Conservation (phyloP, 2,113 vertebrate genomes). For the Pollimyrus isidori region DNA sequence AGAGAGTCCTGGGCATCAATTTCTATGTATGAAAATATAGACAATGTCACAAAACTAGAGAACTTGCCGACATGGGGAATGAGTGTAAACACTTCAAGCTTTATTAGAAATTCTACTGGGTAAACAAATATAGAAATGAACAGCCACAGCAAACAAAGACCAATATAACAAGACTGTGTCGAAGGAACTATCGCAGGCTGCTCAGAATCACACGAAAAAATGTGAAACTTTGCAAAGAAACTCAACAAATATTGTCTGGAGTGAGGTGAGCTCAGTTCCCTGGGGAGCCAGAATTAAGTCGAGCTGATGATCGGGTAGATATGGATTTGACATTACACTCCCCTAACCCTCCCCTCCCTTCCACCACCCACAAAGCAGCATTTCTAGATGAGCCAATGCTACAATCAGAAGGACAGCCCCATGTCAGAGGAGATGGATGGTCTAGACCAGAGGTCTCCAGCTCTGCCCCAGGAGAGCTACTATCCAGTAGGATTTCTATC, state of each 20-base stretch:
- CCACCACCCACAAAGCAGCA: background rate
- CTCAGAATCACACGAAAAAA: background rate
- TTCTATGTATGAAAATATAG: background rate
- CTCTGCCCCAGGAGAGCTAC: no score
- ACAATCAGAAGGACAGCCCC: background rate
- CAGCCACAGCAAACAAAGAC: background rate
- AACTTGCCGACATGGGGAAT: background rate
- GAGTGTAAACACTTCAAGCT: background rate
- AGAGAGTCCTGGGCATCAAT: background rate
- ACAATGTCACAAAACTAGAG: background rate
- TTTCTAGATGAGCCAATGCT: background rate
- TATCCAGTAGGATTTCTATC: no score
- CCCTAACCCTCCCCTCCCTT: background rate
- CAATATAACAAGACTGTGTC: background rate
- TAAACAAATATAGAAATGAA: background rate
- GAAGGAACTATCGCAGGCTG: background rate
- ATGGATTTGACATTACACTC: background rate
- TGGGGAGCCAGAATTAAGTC: background rate
- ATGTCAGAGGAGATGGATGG: background rate
- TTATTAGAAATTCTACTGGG: background rate
- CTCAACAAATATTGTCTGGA: background rate
- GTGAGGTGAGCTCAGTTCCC: background rate
- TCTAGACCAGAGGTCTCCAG: background rate
- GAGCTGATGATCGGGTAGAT: background rate
- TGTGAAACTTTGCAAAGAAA: background rate